These are phyloP conservation scores for Piprites chloris DNA, from an alignment of 2,113 vertebrate species.

Conservation along the genomic window DNA sequence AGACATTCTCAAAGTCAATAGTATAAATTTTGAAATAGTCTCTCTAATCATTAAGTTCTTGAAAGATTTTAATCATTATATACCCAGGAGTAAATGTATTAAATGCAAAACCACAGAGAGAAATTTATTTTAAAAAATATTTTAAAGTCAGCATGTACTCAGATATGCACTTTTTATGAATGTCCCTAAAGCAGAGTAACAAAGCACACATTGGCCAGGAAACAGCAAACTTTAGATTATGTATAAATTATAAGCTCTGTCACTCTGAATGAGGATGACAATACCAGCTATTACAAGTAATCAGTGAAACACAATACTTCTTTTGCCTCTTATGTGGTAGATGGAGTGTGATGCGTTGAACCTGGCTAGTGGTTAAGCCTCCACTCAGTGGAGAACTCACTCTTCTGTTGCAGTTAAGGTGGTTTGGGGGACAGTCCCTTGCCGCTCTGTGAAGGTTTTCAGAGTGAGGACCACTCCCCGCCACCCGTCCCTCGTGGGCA, in stretches of 20 bases:
- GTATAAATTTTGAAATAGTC: background rate
- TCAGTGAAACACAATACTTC: background rate
- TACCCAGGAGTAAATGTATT: background rate
- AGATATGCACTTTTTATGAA: background rate
- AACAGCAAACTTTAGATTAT: background rate
- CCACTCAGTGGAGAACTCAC: rapidly evolving
- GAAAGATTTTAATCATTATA: background rate
- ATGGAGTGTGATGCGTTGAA: background rate
- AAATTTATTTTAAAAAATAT: background rate
- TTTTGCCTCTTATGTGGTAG: background rate
- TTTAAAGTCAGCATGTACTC: background rate
- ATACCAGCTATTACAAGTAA: background rate
- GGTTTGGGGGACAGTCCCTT: no score
- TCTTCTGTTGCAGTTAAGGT: no score
- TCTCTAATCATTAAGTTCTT: background rate
- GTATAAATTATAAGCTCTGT: background rate
- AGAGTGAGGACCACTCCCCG: no score
- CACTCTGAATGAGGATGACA: background rate
- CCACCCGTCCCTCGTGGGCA: no score
- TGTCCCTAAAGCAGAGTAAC: background rate
- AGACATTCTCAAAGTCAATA: background rate
- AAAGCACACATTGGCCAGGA: background rate
- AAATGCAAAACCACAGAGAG: background rate
- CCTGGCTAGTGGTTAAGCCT: background rate
- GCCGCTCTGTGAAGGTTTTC: no score